Evolutionary conservation across 2,113 vertebrate genomes (phyloP), one percentile per base, ranked within the genome.

Genomic region (Gopherus flavomarginatus): DNA sequence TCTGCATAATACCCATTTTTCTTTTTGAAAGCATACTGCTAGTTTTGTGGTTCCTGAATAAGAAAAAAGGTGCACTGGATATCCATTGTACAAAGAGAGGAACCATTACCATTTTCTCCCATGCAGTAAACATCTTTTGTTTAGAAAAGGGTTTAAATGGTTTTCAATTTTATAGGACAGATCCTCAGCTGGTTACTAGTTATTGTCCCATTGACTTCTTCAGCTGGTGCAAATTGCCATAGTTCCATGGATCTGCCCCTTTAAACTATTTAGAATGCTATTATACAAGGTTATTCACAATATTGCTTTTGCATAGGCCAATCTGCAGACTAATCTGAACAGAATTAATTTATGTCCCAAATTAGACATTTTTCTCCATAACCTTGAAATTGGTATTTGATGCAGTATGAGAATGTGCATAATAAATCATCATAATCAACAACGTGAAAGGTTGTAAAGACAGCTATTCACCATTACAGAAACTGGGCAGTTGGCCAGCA

Each of bases 401-500:
- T 96, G 94, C 94, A 96, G 96, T 80, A 81, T 88, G 38, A 38
- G 96, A 97, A 94, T 13, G 52, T 96, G 90, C 86, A 94, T 83
- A 97, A 91, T 94, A 87, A 77, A 1, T 97, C 97, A 97, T 97
- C 91, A 94, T 92, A 92, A 89, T 93, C 95, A 93, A 97, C 93
- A 95, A 95, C 90, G 89, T 87, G 85, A 97, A 98, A 97, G 97
- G 97, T 97, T 90, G 69, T 22, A 78, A 65, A 94, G 97, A 97
- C 96, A 97, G 98, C 90, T 77, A 65, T 86, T 94, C 88, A 84
- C 97, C 96, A 4, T 95, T 96, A 94, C 0, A 2, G 80, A 94
- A 95, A 91, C 92, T 94, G 93, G 97, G 97, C 96, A 97, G 17
- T 2, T 77, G 85, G 96, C 98, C 98, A 98, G 86, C 81, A 69